Percentiles rank a stretch among this genome's conserved stretches.
Evolutionary conservation across 1,140 invertebrate genomes (phyloP).

Genomic region (Ectropis grisescens): DNA sequence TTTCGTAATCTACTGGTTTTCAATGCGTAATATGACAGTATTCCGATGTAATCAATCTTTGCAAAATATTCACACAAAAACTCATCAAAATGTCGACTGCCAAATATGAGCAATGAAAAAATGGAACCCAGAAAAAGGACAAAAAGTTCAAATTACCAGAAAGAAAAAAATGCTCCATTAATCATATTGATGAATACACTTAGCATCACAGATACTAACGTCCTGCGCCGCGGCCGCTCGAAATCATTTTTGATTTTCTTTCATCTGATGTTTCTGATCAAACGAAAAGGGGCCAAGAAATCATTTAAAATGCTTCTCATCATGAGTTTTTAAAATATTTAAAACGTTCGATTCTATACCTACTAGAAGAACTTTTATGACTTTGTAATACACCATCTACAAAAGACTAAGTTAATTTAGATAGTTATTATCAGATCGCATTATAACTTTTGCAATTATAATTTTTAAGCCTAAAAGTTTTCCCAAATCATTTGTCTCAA

Average conservation of each 20-base stretch:
- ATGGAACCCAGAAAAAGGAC: conserved; percentile 9
- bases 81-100: conserved; percentile 15
- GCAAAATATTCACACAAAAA: conserved; percentile 22
- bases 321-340: too few species aligned
- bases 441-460: too few species aligned
- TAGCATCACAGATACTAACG: conserved; percentile 20
- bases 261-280: too few species aligned
- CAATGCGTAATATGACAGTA: conserved; percentile 9
- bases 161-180: conserved; percentile 27
- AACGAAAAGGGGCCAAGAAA: conserved; percentile 6
- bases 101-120: conserved; percentile 14
- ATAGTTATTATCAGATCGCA: too few species aligned
- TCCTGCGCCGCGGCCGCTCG: conserved; percentile 5
- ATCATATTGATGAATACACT: conserved; percentile 41
- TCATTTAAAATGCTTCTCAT: conserved; percentile 14
- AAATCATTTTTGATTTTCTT: conserved; percentile 14
- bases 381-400: too few species aligned
- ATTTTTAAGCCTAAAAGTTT: too few species aligned
- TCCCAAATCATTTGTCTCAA: too few species aligned
- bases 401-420: too few species aligned
- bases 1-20: too few species aligned
- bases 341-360: too few species aligned
- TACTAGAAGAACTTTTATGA: too few species aligned
- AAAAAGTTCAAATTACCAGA: conserved; percentile 22
- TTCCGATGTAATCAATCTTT: conserved; percentile 23